A percentile compares a stretch with the other conserved stretches of the same genome.
Evolutionary conservation across 1,140 invertebrate genomes (phyloP).

Genomic region (Meloidogyne floridensis): DNA sequence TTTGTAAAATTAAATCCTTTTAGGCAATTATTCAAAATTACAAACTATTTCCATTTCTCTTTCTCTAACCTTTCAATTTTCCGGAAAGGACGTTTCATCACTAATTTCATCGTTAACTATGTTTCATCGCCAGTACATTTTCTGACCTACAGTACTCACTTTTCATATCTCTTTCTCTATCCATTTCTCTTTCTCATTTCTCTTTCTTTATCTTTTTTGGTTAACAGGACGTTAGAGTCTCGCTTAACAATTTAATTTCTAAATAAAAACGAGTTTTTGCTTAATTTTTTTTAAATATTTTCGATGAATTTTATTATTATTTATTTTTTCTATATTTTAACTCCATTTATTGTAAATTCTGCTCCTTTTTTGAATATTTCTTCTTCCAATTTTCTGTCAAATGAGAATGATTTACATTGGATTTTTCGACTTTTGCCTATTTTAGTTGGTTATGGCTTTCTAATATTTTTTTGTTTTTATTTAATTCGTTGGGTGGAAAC

Average conservation of each 20-base stretch:
- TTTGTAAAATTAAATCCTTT: background rate
- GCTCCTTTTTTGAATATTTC: background rate
- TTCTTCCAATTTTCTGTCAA: background rate
- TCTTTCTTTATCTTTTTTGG: too few relatives aligned
- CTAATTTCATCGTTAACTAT: background rate
- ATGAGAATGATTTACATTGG: slow-evolving; percentile 10
- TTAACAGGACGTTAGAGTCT: too few relatives aligned
- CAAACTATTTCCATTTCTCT: too few relatives aligned
- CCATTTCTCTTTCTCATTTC: too few relatives aligned
- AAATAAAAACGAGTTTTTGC: background rate
- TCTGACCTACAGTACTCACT: too few relatives aligned
- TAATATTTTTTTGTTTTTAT: slow-evolving; percentile 9
- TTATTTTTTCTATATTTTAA: background rate
- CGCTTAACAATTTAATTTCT: too few relatives aligned
- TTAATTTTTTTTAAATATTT: background rate
- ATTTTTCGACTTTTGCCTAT: slow-evolving; percentile 20
- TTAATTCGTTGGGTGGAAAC: slow-evolving; percentile 18
- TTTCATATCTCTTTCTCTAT: too few relatives aligned
- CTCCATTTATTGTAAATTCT: background rate
- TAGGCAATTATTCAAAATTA: background rate
- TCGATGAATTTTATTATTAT: background rate
- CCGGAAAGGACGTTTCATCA: too few relatives aligned
- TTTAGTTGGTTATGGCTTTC: slow-evolving; percentile 1
- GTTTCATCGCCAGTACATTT: too few relatives aligned
- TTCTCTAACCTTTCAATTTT: too few relatives aligned